Base-by-base conservation (phyloP, 2,888 invertebrate species). In the Rhodophaea formosa region DNA sequence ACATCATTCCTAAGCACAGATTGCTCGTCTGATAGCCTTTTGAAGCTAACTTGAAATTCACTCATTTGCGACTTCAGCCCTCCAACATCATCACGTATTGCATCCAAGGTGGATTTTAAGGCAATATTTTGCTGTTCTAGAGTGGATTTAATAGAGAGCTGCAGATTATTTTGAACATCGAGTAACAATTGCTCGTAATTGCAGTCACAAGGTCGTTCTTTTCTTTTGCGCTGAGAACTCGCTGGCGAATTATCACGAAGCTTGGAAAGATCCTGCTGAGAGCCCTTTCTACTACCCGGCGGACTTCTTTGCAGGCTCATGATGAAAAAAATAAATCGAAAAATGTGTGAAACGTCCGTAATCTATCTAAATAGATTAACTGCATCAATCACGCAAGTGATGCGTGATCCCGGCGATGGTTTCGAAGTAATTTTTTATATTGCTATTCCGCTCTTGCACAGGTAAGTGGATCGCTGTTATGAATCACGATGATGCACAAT, bases 151-250 rank as follows among this genome's bases (percentile, higher is more conserved):
- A 46, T 12, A 15, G 55, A 55, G n/a, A 8, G 14, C 39, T 30
- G 32, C 10, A 55, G 30, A n/a, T 46, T 55, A 8, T 39, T 55
- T 2, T 55, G 15, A 10, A 55, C 35, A 16, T 55, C 55, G 12
- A 32, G 17, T 35, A 46, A 45, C n/a, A 55, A 7, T 12, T 35
- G 17, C 7, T 46, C 17, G 7, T 42, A 46, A 23, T 47, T 12
- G 10, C 47, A 47, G 23, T 56, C 35, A 39, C 56, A 56, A 39
- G 46, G 45, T 16, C 29, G 43, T 55, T 55, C n/a, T 15, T 55
- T 32, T n/a, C 15, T 8, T 44, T 16, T 46, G 7, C 16, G 16
- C 15, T 46, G 35, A 46, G 16, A n/a, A 32, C 8, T 1, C 16
- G 12, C 43, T 14, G 43, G 43, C n/a, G 43, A 43, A 45, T 44